These are phyloP conservation scores for Acropternis orthonyx DNA, from an alignment of 2,797 vertebrate genomes.

Conservation along the genomic window DNA sequence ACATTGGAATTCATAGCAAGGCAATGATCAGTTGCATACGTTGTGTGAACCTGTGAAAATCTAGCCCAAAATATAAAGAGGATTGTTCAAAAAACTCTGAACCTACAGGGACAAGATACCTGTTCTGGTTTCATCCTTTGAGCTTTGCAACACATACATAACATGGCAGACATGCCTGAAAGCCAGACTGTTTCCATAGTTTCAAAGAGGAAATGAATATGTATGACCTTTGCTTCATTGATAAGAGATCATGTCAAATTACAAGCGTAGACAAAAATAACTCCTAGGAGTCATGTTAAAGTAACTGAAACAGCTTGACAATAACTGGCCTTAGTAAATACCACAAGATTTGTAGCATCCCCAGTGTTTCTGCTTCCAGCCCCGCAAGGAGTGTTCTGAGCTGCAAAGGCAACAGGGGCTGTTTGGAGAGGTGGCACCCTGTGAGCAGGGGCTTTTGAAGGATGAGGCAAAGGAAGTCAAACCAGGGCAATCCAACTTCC, in stretches of 20 bases:
- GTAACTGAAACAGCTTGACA: not conserved
- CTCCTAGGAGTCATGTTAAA: not conserved
- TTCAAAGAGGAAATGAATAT: not conserved
- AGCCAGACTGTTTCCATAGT: not conserved
- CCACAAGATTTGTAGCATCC: not conserved
- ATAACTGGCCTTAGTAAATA: not conserved
- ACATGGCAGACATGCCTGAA: not conserved
- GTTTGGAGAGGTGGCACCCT: not conserved
- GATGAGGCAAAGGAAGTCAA: not conserved
- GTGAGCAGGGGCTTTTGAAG: not conserved
- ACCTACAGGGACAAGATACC: not conserved
- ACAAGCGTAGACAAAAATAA: not conserved
- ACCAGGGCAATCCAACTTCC: not conserved
- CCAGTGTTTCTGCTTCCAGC: not conserved
- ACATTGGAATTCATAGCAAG: not conserved
- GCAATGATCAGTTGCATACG: not conserved
- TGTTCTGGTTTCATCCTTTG: not conserved
- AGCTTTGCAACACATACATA: not conserved
- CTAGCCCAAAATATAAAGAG: not conserved
- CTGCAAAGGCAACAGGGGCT: not conserved
- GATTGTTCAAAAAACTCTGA: not conserved
- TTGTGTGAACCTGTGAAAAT: not conserved
- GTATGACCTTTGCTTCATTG: not conserved
- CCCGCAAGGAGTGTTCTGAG: accelerated
- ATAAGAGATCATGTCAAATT: not conserved